Evolutionary conservation across 2,113 vertebrate species (phyloP).

Genomic region (Apteryx owenii): DNA sequence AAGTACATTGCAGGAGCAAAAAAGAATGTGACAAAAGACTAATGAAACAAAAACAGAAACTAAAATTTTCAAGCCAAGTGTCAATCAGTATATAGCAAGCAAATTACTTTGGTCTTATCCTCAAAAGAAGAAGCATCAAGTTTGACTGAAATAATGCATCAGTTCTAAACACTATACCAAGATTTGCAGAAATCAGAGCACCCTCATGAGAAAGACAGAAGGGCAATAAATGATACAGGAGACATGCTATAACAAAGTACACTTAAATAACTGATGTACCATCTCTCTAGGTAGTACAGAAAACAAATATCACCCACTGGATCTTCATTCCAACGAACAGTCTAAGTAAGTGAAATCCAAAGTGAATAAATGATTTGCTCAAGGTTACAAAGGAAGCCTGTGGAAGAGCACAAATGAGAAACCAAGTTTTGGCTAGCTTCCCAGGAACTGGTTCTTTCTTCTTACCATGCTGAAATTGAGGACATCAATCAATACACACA

Average conservation of each 20-base stretch:
- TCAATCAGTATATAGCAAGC: background rate
- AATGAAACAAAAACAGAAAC: background rate
- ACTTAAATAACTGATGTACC: background rate
- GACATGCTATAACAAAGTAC: background rate
- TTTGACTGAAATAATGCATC: accelerated
- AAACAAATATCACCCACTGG: background rate
- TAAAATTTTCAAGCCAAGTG: background rate
- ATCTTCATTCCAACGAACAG: background rate
- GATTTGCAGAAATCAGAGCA: background rate
- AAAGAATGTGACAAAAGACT: background rate
- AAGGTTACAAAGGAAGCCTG: background rate
- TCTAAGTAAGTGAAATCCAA: background rate
- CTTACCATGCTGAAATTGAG: background rate
- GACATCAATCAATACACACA: accelerated
- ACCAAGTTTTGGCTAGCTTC: background rate
- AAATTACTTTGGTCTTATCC: background rate
- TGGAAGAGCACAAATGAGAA: background rate
- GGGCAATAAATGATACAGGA: background rate
- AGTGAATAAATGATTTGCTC: background rate
- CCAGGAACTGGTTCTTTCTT: background rate
- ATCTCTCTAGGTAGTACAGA: background rate
- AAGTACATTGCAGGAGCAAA: background rate
- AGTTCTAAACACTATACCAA: background rate
- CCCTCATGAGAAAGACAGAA: background rate
- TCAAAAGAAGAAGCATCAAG: background rate